Conservation (phyloP, 2,113 vertebrate genomes). For the Recurvirostra avosetta region DNA sequence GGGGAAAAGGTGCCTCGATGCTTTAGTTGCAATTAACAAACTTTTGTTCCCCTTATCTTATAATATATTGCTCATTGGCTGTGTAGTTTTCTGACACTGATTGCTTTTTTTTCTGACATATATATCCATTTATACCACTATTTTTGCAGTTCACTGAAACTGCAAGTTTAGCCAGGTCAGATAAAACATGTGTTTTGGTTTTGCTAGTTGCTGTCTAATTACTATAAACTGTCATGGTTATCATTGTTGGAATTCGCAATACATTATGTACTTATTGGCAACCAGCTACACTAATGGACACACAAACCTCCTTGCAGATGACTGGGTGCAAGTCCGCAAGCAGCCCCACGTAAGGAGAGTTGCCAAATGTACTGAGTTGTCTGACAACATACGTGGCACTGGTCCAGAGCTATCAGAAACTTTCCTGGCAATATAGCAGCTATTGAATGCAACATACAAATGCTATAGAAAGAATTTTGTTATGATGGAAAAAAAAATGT, state of each 20-base stretch:
- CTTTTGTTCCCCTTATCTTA: background rate
- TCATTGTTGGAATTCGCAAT: background rate
- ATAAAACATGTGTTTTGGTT: background rate
- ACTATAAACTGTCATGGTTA: background rate
- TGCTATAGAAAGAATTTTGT: background rate
- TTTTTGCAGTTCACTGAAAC: background rate
- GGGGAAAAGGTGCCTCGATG: background rate
- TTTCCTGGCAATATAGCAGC: background rate
- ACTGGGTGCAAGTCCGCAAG: background rate
- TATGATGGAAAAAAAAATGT: background rate
- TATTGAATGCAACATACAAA: background rate
- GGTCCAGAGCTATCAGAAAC: background rate
- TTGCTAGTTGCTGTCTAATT: background rate
- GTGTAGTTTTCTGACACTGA: background rate
- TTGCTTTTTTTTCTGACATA: background rate
- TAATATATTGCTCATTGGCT: background rate
- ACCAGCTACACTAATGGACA: background rate
- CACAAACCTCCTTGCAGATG: background rate
- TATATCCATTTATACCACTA: background rate
- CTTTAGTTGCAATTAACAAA: background rate
- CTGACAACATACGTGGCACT: background rate
- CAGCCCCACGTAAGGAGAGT: background rate
- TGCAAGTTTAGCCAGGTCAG: background rate
- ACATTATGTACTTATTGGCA: background rate
- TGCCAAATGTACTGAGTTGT: background rate